Percentiles rank a stretch among this genome's conserved stretches.
phyloP scores from a whole-genome alignment of 2,113 vertebrate species.

The Macaca mulatta region DNA sequence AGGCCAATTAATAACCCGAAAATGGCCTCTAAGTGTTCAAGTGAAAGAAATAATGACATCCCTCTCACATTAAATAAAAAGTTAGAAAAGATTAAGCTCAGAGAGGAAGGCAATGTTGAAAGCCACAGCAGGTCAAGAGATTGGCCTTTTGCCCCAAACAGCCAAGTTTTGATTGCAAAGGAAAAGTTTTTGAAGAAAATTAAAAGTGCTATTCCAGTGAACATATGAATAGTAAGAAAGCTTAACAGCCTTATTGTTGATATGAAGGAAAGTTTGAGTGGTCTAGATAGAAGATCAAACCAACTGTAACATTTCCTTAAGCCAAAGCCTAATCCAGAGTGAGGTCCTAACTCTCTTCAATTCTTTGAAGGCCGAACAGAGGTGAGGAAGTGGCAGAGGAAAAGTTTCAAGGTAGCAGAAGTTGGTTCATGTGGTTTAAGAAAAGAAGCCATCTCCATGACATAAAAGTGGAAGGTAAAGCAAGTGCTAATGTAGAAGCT shows the following conservation, averaged over 20 bases:
- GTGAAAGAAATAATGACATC: neutral
- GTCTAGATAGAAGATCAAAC: neutral
- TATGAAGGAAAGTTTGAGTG: neutral
- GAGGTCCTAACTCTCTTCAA: neutral
- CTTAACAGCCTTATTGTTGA: neutral
- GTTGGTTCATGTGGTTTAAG: neutral
- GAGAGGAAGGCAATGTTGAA: neutral
- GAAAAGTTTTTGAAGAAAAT: neutral
- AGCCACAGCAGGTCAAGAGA: neutral
- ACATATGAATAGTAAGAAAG: neutral
- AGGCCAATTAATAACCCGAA: neutral
- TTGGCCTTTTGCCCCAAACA: neutral
- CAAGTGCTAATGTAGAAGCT: neutral
- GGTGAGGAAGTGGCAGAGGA: neutral
- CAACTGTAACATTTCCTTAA: neutral
- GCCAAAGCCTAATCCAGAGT: neutral
- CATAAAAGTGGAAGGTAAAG: neutral
- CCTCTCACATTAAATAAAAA: neutral
- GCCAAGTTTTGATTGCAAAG: neutral
- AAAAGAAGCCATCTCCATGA: neutral
- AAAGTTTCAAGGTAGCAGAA: neutral
- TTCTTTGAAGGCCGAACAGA: neutral
- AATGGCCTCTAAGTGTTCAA: neutral
- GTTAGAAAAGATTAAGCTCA: neutral
- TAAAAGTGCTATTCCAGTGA: neutral